Evolutionary conservation across 2,888 invertebrate species (phyloP), one percentile per base, ranked within the genome.

Genomic region (Nymphalis polychloros): DNA sequence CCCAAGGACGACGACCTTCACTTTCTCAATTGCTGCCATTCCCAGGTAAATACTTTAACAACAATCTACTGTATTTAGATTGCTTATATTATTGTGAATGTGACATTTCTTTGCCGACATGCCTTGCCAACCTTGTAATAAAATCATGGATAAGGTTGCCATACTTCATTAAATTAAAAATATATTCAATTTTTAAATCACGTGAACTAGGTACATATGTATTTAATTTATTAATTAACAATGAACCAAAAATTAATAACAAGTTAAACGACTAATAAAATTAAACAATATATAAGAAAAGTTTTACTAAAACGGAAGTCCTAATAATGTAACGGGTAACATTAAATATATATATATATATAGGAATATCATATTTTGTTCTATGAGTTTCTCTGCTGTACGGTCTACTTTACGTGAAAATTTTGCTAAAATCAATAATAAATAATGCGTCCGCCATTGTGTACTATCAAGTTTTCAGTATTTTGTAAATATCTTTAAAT

Each of bases 1-100:
- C 62, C 98, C 98, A 71, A 98, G 95, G 69, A 98, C 96, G 78
- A 98, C 94, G 71, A 98, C 96, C 87, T 97, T 96, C 20, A 97
- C 97, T 93, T 97, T 96, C 88, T 97, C 97, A 80, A 97, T 96
- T 73, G 96, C 95, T 79, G 97, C 95, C 96, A 96, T 97, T 89
- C 82, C 80, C 78, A 82, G 84, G 89, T 88, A 81, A 82, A 82
- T 81, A 81, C 74, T 85, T 80, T 82, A 85, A 84, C 87, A 84
- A 86, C 82, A 76, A 57, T 57, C 10, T 78, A 76, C 75, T 66
- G 67, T 70, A 64, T 73, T 74, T 50, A 72, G 66, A 71, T 75
- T 72, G 68, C 69, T 60, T 76, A 41, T 46, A 70, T 72, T 78
- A 75, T 77, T 79, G 76, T 23, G 23, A 23, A 23, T 23, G 23